Evolutionary conservation across 1,140 invertebrate species (phyloP), one percentile per base, ranked within the genome.

Genomic region (Drosophila pseudoananassae): DNA sequence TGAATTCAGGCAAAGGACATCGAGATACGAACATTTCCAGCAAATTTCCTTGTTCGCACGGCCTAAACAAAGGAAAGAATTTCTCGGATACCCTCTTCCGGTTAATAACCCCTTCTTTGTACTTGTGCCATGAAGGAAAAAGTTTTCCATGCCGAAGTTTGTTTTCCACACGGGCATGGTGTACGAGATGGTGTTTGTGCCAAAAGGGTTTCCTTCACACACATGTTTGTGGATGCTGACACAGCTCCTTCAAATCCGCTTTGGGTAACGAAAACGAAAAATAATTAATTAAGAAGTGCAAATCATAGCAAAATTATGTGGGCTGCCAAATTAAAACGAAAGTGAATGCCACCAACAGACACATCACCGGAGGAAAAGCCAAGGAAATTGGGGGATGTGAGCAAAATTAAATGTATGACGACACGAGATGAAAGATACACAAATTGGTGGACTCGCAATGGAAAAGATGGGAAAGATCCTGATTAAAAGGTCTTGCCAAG

Each of bases 231-330:
- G 58, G 10, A 14, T 82, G 78, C 78, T 82, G 78, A 82, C 78
- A 43, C 74, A 82, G 78, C 78, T 73, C 50, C 52, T 69, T 49
- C 63, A 56, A 65, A 78, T 83, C 64, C 69, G 69, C 61, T 70
- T 82, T 82, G 81, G 70, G 66, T 74, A 73, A 59, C 61, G 70
- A 83, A 74, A 78, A 63, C 60, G 74, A 74, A 85, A 85, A 85
- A 87, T 87, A 85, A 85, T 85, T 85, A 85, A 85, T 85, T 85
- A 85, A 81, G 82, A 85, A 85, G 82, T 85, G 82, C 82, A 85
- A 85, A 85, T 85, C 81, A 85, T 85, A 81, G 81, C 81, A 85
- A 74, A 85, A 85, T 85, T 85, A 85, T 85, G 82, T 82, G 82
- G 82, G 82, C 57, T 74, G 64, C 53, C 69, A 87, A 85, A 85